Evolutionary conservation across 2,888 invertebrate genomes (phyloP), one percentile per base, ranked within the genome.

Genomic region (Eledone cirrhosa): DNA sequence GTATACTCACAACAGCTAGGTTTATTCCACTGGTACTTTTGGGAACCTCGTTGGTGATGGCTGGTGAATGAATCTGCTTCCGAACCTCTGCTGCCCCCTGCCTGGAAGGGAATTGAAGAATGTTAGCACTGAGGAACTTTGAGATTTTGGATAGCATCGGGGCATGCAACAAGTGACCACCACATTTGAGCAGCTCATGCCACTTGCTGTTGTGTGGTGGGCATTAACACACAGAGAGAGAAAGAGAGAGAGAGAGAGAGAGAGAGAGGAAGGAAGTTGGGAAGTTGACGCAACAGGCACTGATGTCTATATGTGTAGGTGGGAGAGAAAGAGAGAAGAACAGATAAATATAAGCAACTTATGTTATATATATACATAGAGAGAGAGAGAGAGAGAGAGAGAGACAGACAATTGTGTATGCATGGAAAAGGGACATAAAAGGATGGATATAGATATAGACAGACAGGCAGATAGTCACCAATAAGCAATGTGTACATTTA

Each of bases 81-180:
- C 95, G 92, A 3, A 95, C 94, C 88, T 95, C 95, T 65, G 95
- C 93, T 69, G 95, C 94, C 91, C 94, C 94, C 89, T 94, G 94
- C 86, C 94, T 94, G 41, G 41, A 41, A 41, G 41, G 41, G 5
- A 41, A 41, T 41, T 41, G 41, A 63, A 48, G 48, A 77, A 29
- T 14, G n/a, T 59, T 31, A 19, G n/a, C 29, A 22, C 13, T 19
- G 33, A 7, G 5, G 19, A 7, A 31, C 31, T 27, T 27, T 67
- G 14, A 27, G 22, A 63, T 27, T 65, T 24, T 27, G 29, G 16
- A 27, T 65, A 27, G 33, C 31, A 67, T 31, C 14, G 29, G 27
- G 5, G 22, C 22, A 31, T 7, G 3, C 24, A 75, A 75, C 33
- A 75, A 22, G 5, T n/a, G 14, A 22, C 11, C 33, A 48, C 47